Evolutionary conservation across 2,113 vertebrate species (phyloP), one percentile per base, ranked within the genome.

Genomic region (Chlamydotis undulata): DNA sequence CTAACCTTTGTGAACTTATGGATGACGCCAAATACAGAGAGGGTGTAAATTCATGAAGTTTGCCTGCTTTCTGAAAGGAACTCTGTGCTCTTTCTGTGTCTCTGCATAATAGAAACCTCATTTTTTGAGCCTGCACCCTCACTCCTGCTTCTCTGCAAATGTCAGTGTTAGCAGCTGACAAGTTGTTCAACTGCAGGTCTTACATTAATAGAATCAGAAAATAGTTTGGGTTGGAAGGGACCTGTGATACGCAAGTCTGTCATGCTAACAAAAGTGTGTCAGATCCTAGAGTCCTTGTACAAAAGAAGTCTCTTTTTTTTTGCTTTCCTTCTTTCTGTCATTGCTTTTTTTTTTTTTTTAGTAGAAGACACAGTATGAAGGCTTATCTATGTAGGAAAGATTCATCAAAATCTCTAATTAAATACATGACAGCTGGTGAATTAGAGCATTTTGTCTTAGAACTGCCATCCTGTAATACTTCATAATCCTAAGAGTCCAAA

Each of bases 341-440:
- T 49, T 4, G 12, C 3, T 21, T 28, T 41, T 55, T 80, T 31
- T 56, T 56, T 31, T 29, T 76, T 83, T 76, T 47, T 25, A 60
- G 70, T 83, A 78, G 69, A 89, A 45, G 64, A 74, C 50, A 26
- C 82, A 94, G 55, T 50, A 71, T 90, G 92, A 96, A 96, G 70
- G 67, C 93, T 79, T 74, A 55, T 95, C 94, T 96, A 93, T 96
- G 97, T 86, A 96, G 95, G 79, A 91, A 97, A 97, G 97, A 97
- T 97, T 97, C 96, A 94, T 98, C 94, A 97, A 91, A 97, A 97
- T 97, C 97, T 98, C 97, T 98, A 98, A 98, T 98, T 98, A 98
- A 98, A 97, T 97, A 98, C 97, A 97, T 94, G 97, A 96, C 98
- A 98, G 98, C 98, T 98, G 97, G 97, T 96, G 97, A 97, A 98